These are phyloP conservation scores for Mycteria americana DNA, from an alignment of 2,797 vertebrate species.

Conservation along the genomic window DNA sequence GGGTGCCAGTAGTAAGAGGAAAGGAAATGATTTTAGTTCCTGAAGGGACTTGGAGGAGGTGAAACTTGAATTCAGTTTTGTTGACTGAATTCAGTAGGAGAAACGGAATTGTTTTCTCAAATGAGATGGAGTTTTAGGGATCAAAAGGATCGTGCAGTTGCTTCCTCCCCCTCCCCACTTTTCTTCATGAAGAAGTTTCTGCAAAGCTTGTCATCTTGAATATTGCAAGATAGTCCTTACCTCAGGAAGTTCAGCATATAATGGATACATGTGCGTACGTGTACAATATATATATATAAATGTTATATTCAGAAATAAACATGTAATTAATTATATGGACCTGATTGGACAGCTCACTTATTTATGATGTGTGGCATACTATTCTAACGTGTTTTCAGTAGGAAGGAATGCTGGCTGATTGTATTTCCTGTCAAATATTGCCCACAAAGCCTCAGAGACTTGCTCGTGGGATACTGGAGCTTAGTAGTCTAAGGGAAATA, in stretches of 20 bases:
- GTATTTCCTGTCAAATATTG: neutral
- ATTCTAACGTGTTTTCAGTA: neutral
- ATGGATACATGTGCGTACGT: neutral
- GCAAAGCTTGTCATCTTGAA: neutral
- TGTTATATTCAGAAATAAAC: neutral
- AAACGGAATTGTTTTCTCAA: neutral
- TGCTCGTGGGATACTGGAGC: neutral
- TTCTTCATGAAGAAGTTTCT: neutral
- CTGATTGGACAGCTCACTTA: neutral
- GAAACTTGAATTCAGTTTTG: neutral
- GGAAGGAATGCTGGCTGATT: neutral
- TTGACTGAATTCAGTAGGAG: neutral
- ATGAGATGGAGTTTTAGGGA: neutral
- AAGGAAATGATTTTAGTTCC: neutral
- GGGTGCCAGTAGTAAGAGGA: neutral
- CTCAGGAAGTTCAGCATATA: neutral
- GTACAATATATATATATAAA: neutral
- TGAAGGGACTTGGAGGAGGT: neutral
- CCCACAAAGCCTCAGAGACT: neutral
- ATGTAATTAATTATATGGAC: neutral
- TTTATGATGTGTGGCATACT: neutral
- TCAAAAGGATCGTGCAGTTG: neutral
- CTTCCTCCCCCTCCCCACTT: neutral
- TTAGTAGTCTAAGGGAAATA: neutral
- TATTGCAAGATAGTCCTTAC: neutral